Conservation (phyloP, 2,797 vertebrate species). For the Chloroceryle amazona region DNA sequence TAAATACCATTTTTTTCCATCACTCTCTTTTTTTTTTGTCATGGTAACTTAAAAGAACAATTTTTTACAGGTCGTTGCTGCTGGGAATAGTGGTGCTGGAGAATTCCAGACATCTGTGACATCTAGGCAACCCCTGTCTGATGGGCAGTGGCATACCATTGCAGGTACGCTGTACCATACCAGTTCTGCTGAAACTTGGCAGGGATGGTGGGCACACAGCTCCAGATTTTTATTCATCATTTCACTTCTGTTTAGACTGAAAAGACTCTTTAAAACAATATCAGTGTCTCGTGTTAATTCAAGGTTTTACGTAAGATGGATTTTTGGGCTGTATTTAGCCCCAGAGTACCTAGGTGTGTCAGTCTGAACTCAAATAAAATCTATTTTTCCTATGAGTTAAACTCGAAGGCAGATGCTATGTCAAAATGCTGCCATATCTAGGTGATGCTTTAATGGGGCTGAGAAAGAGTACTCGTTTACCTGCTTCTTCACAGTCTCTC, state of each 20-base stretch:
- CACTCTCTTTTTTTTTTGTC: not conserved
- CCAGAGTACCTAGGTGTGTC: not conserved
- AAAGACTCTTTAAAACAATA: not conserved
- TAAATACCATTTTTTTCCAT: not conserved
- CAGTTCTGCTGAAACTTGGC: not conserved
- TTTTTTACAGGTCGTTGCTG: constrained; percentile 87
- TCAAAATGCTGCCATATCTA: not conserved
- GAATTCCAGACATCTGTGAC: constrained; percentile 85
- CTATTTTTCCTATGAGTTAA: not conserved
- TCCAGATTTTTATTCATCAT: not conserved
- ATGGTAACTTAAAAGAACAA: not conserved
- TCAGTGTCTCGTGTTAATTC: not conserved
- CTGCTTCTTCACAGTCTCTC: constrained; percentile 84
- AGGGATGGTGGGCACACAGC: not conserved
- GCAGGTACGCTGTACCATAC: constrained; percentile 81
- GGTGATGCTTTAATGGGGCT: not conserved
- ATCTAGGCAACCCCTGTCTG: constrained; percentile 85
- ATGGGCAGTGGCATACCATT: constrained; percentile 90
- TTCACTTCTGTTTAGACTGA: not conserved
- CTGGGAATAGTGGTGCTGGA: constrained; percentile 85
- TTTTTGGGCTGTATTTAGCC: not conserved
- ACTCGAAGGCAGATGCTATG: not conserved
- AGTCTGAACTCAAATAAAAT: not conserved
- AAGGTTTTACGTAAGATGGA: not conserved
- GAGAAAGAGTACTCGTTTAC: constrained; percentile 1